Base-by-base conservation (phyloP, 2,113 vertebrate species). In the Panthera uncia region DNA sequence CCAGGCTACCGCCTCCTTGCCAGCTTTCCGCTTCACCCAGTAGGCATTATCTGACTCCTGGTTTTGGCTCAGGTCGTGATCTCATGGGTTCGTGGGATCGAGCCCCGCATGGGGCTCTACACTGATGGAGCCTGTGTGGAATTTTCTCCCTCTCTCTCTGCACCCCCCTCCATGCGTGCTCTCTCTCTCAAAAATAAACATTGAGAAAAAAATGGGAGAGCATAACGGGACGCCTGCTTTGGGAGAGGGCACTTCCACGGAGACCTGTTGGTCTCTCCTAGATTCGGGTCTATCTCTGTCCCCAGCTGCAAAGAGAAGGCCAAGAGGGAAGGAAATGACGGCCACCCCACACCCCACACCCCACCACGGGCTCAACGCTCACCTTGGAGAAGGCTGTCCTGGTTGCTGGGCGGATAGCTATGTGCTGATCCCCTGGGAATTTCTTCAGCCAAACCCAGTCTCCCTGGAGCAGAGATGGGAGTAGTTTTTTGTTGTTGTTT, bases 401-500 rank as follows among this genome's bases (percentile, higher is more conserved):
- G 13, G 99, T 99, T 45, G 84, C 98, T 9, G 98, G 97, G 48
- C 93, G 98, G 97, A 99, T 78, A 55, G 98, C 93, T 3, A 88
- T 68, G 45, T 99, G 98, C 9, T 96, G 85, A 5, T 98, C 98
- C 80, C 99, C 99, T 10, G 99, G 99, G 61, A 99, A 99, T 98
- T 99, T 99, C 98, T 99, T 99, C 85, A 99, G 90, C 99, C 99
- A 99, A 81, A 99, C 99, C 99, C 99, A 99, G 98, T 99, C 99
- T 13, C 99, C 99, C 99, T 99, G 97, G 63, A n/a, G n/a, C 94
- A 94, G 69, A 94, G 25, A 16, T 31, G 55, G 27, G 52, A 74
- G 27, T 31, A 89, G 29, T 31, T 61, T 61, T 61, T 61, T 25
- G 57, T 23, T 61, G 21, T 61, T 57, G 7, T 57, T 57, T 57